Base-by-base conservation (phyloP, 30 jellyfish, hydroid and myxozoan genomes). In the Phacellophora camtschatica region DNA sequence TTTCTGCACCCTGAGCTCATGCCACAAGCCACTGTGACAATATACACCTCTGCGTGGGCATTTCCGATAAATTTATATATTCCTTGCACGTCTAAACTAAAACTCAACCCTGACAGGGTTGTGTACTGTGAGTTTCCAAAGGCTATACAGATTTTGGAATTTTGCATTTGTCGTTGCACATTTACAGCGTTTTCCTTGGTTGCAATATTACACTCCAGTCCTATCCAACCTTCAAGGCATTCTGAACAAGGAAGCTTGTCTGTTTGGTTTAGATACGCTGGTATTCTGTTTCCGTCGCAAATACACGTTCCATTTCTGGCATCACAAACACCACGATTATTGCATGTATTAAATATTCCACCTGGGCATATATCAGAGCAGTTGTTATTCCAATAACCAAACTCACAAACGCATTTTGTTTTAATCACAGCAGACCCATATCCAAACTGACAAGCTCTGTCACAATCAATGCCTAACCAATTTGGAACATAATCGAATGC, bases 151-250 rank as follows among this genome's bases (percentile, higher is more conserved):
- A 67, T 29, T 12, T 75, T 33, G 18, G 66, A 16, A n/a, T 53
- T 37, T 18, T 22, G 68, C 15, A 24, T 42, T 25, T 54, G 39
- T 53, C 23, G 51, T 12, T 24, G 18, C 7, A 29, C 66, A 6
- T 56, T 31, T 0, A 34, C 45, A 2, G 90, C 16, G 2, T 10
- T 19, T 36, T 55, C 83, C 43, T 30, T 58, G 22, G 9, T 51
- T 15, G 81, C 94, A 5, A 82, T 34, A 56, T 58, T 49, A 39
- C 94, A 82, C 9, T 82, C 74, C 2, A 34, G 73, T 8, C 94
- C 94, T 24, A 41, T 56, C 94, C 94, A 82, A 9, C 94, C 94
- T 13, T 57, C 29, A 7, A 13, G 54, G 41, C 94, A 82, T 37
- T 82, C 77, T 4, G 86, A 54, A 33, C 94, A 82, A 4, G 94